Conservation (phyloP, 2,888 invertebrate species). For the Torymus aiolomorphi region DNA sequence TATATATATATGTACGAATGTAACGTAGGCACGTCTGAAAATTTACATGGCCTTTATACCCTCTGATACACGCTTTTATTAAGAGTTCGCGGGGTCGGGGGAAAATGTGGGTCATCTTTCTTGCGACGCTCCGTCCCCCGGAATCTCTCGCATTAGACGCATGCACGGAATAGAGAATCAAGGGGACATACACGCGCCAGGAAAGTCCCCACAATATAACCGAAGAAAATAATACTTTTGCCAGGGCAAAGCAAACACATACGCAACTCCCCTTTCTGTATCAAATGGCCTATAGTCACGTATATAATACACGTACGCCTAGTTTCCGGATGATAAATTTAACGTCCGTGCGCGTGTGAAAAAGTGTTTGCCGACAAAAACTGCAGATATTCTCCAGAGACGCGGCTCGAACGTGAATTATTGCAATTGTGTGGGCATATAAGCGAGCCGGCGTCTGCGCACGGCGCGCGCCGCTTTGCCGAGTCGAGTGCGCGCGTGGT, state of each 20-base stretch:
- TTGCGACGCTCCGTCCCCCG: background rate
- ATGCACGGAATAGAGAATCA: conserved; percentile 43
- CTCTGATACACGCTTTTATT: conserved; percentile 35
- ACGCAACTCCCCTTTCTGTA: background rate
- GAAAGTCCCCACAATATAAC: conserved; percentile 44
- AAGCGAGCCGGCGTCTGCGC: conserved; percentile 4
- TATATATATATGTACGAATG: background rate
- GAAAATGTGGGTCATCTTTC: conserved; percentile 51
- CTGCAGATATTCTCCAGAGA: conserved; percentile 29
- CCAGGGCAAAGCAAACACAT: background rate
- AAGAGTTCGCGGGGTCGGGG: background rate
- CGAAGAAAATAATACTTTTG: conserved; percentile 46
- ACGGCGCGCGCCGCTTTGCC: background rate
- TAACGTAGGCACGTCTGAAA: background rate
- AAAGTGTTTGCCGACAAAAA: conserved; percentile 34
- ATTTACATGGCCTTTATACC: conserved; percentile 30
- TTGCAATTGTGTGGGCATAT: conserved; percentile 13
- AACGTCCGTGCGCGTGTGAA: conserved; percentile 8
- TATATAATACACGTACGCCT: background rate
- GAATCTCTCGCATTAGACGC: conserved; percentile 34
- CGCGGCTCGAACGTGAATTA: conserved; percentile 41
- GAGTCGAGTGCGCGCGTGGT: background rate
- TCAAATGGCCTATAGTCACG: too few relatives aligned
- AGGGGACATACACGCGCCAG: background rate
- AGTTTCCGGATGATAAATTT: conserved; percentile 54